These are phyloP conservation scores for Coremacera marginata DNA, from an alignment of 2,888 invertebrate genomes.

Conservation along the genomic window DNA sequence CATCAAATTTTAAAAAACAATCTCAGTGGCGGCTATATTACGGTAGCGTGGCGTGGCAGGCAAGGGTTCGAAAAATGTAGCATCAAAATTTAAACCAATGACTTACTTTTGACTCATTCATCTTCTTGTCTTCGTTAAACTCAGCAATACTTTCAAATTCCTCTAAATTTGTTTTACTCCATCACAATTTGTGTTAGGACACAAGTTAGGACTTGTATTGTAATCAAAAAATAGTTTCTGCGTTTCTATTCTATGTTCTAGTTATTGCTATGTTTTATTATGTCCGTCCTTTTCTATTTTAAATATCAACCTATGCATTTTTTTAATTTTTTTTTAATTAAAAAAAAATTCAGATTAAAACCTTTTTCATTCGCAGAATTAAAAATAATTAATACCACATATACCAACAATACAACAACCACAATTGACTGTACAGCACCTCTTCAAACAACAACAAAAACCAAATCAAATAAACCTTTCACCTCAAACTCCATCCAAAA, in stretches of 20 bases:
- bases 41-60: too few species aligned
- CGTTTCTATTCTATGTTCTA: neutral
- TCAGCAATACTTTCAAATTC: too few species aligned
- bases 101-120: too few species aligned
- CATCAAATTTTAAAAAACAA: too few species aligned
- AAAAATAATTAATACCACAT: slow-evolving; percentile 49
- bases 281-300: neutral
- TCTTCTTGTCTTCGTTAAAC: too few species aligned
- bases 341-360: neutral
- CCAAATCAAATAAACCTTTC: neutral
- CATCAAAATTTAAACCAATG: too few species aligned
- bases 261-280: neutral
- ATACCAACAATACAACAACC: slow-evolving; percentile 14
- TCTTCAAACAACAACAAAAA: neutral
- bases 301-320: neutral
- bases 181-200: too few species aligned
- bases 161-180: too few species aligned
- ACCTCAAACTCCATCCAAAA: slow-evolving; percentile 51
- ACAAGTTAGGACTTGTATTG: neutral
- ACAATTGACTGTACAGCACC: neutral
- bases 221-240: neutral
- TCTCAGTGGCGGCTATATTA: too few species aligned
- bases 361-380: slow-evolving; percentile 45
- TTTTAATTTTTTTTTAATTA: neutral
- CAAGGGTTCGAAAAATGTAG: too few species aligned